A percentile compares a stretch with the other conserved stretches of the same genome.
phyloP scores from a whole-genome alignment of 2,113 vertebrate species.

The Etia nguti region DNA sequence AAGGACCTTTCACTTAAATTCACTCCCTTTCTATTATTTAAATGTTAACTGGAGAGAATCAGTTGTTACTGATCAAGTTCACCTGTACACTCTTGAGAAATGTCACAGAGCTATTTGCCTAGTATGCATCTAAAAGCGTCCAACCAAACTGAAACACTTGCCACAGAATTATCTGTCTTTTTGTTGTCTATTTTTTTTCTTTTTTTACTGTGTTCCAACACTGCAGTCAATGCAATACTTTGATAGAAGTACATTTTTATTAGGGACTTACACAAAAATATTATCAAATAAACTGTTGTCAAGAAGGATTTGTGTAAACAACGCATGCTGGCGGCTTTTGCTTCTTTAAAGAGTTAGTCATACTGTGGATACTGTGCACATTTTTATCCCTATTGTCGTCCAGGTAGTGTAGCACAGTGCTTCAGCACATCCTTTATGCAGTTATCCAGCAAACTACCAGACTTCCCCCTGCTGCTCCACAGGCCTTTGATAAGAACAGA shows the following conservation, averaged over 20 bases:
- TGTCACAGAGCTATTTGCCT: not conserved
- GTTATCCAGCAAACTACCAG: conserved; percentile 74
- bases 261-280: not conserved
- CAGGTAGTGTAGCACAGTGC: conserved; percentile 57
- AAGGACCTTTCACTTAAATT: not conserved
- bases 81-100: not conserved
- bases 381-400: conserved; percentile 67
- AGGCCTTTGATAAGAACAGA: conserved; percentile 80
- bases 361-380: conserved; percentile 40
- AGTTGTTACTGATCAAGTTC: not conserved
- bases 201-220: not conserved
- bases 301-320: conserved; percentile 61
- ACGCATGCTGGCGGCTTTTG: conserved; percentile 22
- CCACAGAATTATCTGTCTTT: not conserved
- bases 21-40: not conserved
- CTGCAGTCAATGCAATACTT: conserved; percentile 11
- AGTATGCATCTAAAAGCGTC: not conserved
- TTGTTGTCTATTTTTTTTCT: not conserved
- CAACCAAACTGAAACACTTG: not conserved
- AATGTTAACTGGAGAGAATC: not conserved
- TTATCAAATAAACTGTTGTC: conserved; percentile 29
- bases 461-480: conserved; percentile 60
- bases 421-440: conserved; percentile 73
- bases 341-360: conserved; percentile 44
- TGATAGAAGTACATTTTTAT: conserved; percentile 24